Evolutionary conservation across 2,113 vertebrate species (phyloP).

Genomic region (Pelodiscus sinensis): DNA sequence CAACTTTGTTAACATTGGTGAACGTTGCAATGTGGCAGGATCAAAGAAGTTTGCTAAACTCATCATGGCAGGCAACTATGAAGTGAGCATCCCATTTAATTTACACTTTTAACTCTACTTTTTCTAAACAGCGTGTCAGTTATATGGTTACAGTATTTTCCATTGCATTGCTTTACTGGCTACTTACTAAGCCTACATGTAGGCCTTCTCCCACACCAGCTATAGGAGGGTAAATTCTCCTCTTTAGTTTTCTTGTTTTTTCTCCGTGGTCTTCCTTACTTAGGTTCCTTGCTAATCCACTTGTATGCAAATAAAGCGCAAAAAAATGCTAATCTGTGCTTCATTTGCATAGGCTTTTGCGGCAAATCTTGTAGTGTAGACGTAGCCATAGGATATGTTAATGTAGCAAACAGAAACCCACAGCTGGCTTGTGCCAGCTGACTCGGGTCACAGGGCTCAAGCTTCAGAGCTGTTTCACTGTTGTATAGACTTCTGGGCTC

Average conservation of each 20-base stretch:
- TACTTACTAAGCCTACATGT: neutral
- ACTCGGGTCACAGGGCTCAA: too few species aligned
- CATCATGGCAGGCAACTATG: constrained; percentile 93
- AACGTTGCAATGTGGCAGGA: constrained; percentile 97
- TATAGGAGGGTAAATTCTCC: neutral
- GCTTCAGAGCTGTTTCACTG: neutral
- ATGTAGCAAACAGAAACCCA: neutral
- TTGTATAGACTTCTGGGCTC: neutral
- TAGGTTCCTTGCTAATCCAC: neutral
- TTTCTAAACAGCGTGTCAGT: neutral
- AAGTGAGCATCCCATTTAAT: constrained; percentile 78
- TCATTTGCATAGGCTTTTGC: too few species aligned
- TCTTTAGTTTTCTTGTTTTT: neutral
- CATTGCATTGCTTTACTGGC: neutral
- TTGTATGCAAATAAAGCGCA: neutral
- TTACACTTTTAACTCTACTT: neutral
- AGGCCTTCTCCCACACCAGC: neutral
- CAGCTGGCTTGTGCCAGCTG: neutral
- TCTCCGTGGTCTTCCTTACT: neutral
- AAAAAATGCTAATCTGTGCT: too few species aligned
- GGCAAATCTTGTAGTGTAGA: too few species aligned
- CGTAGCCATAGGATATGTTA: neutral
- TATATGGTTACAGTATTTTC: neutral
- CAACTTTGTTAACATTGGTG: constrained; percentile 98
- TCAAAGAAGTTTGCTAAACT: constrained; percentile 95